Evolutionary conservation across 2,113 vertebrate genomes (phyloP).

Genomic region (Emydocephalus ijimae): DNA sequence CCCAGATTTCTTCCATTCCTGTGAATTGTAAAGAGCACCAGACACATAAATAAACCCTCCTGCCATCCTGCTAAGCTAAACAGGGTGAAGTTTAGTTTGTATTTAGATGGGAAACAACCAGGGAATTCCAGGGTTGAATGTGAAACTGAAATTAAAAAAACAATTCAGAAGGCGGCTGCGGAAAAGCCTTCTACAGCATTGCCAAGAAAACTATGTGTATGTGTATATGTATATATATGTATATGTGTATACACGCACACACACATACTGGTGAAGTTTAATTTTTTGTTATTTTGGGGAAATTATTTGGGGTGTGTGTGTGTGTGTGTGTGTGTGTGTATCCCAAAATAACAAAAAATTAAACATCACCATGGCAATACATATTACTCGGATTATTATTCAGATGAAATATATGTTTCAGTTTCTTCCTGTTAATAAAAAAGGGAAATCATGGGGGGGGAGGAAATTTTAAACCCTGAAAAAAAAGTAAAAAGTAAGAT

Average conservation of each 20-base stretch:
- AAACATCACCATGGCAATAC: neutral
- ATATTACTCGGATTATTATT: neutral
- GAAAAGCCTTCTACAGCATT: neutral
- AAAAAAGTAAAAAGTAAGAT: slow-evolving; percentile 11
- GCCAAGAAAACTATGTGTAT: neutral
- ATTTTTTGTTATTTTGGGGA: neutral
- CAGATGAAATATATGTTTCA: neutral
- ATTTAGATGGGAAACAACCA: neutral
- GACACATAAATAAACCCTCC: slow-evolving; percentile 35
- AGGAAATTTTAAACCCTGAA: slow-evolving; percentile 3
- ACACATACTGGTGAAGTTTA: fast-evolving
- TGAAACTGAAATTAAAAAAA: neutral
- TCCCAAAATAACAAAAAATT: neutral
- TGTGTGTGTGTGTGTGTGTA: too few relatives aligned
- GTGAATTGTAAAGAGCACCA: slow-evolving; percentile 5
- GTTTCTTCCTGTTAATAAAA: neutral
- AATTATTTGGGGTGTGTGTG: too few relatives aligned
- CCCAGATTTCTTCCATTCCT: slow-evolving; percentile 39
- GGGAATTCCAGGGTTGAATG: neutral
- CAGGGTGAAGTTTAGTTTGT: neutral
- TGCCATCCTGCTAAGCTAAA: slow-evolving; percentile 24
- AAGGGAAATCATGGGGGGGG: neutral
- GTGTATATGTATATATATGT: too few relatives aligned
- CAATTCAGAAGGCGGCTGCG: neutral
- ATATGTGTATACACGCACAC: too few relatives aligned